Percentiles rank a stretch among this genome's conserved stretches.
phyloP scores from a whole-genome alignment of 2,797 vertebrate genomes.

The Sylvia borin region DNA sequence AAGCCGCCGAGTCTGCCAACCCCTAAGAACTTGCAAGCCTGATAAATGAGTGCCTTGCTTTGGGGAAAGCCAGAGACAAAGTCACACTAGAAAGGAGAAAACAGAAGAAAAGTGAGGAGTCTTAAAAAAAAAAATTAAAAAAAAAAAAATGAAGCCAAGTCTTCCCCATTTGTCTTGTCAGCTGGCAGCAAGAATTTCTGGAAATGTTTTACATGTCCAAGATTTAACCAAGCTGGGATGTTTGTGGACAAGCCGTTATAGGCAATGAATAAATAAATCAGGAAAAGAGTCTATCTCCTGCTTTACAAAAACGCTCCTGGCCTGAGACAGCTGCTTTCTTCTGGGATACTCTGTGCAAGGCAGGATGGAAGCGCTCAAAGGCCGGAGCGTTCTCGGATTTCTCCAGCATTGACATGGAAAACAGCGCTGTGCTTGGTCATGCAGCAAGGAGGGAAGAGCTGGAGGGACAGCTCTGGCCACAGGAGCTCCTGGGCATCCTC shows the following conservation, averaged over 20 bases:
- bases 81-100: background rate
- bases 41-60: constrained; percentile 39
- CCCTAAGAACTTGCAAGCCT: constrained; percentile 1
- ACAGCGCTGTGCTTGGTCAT: accelerated
- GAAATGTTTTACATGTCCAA: constrained; percentile 34
- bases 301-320: background rate
- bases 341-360: background rate
- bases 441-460: background rate
- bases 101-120: background rate
- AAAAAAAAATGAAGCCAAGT: background rate
- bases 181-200: constrained; percentile 47
- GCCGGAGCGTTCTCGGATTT: accelerated
- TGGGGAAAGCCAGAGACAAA: constrained; percentile 25
- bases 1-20: constrained; percentile 55
- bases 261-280: constrained; percentile 59
- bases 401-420: accelerated
- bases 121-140: background rate
- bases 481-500: background rate
- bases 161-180: constrained; percentile 18
- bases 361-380: background rate
- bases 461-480: background rate
- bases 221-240: constrained; percentile 53
- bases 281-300: background rate
- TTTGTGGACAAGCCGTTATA: constrained; percentile 25
- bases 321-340: background rate